Evolutionary conservation across 2,888 invertebrate species (phyloP).

Genomic region (Drosophila limbata): DNA sequence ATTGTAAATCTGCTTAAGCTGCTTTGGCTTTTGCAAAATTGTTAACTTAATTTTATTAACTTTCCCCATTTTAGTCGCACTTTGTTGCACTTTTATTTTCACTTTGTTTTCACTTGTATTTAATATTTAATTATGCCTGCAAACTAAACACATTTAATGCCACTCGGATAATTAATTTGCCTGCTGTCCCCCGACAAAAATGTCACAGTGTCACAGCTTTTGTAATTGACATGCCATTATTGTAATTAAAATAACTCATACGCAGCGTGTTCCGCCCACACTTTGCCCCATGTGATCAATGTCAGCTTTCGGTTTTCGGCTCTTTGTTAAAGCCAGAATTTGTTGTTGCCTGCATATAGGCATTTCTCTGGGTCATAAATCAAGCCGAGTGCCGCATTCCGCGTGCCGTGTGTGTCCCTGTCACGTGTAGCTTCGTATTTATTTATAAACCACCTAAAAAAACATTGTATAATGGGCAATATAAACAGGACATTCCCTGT

Average conservation of each 20-base stretch:
- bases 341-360: conserved; percentile 39
- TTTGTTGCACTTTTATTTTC: conserved; percentile 16
- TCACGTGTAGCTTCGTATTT: conserved; percentile 68
- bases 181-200: conserved; percentile 31
- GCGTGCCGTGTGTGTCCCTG: conserved; percentile 36
- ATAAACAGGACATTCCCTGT: conserved; percentile 6
- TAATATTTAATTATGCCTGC: conserved; percentile 35
- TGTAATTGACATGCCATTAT: conserved; percentile 80
- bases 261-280: conserved; percentile 35
- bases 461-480: background rate
- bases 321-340: conserved; percentile 17
- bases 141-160: conserved; percentile 43
- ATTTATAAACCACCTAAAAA: conserved; percentile 54
- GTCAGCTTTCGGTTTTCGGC: conserved; percentile 29
- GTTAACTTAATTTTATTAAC: conserved; percentile 55
- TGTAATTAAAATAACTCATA: conserved; percentile 80
- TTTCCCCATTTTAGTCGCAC: conserved; percentile 7
- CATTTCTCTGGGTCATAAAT: conserved; percentile 58
- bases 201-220: conserved; percentile 61
- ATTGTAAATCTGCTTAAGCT: conserved; percentile 60
- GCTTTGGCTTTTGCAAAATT: conserved; percentile 36
- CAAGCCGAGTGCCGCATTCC: conserved; percentile 40
- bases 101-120: conserved; percentile 25
- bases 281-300: conserved; percentile 37
- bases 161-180: conserved; percentile 40